phyloP scores from a whole-genome alignment of 2,113 vertebrate species.

The Herpetotheres cachinnans region DNA sequence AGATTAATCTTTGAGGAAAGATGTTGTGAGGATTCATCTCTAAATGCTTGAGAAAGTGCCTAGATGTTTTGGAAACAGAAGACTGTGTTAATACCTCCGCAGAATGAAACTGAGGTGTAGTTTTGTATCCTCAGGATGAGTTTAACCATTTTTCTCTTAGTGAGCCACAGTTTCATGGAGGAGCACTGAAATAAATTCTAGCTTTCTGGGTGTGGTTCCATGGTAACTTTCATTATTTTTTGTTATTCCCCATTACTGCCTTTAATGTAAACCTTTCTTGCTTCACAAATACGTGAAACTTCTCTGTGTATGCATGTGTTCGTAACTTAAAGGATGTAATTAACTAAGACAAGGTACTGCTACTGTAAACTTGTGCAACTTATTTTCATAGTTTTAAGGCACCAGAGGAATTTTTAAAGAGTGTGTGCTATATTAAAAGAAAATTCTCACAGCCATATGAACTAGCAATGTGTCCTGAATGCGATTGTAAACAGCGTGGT shows the following conservation, averaged over 20 bases:
- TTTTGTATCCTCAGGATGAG: neutral
- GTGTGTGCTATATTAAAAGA: neutral
- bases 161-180: neutral
- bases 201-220: neutral
- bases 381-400: neutral
- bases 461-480: neutral
- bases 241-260: neutral
- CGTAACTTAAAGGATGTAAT: neutral
- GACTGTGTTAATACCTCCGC: neutral
- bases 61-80: neutral
- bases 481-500: rapidly evolving
- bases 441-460: rapidly evolving
- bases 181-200: neutral
- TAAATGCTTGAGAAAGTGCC: neutral
- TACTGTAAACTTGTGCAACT: neutral
- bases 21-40: neutral
- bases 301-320: rapidly evolving
- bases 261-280: neutral
- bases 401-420: neutral
- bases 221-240: neutral
- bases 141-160: neutral
- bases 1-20: neutral
- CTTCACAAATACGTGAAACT: neutral
- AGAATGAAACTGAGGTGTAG: neutral
- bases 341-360: neutral